These are phyloP conservation scores for Polyommatus iphigenia DNA, from an alignment of 2,888 invertebrate species.

Conservation along the genomic window DNA sequence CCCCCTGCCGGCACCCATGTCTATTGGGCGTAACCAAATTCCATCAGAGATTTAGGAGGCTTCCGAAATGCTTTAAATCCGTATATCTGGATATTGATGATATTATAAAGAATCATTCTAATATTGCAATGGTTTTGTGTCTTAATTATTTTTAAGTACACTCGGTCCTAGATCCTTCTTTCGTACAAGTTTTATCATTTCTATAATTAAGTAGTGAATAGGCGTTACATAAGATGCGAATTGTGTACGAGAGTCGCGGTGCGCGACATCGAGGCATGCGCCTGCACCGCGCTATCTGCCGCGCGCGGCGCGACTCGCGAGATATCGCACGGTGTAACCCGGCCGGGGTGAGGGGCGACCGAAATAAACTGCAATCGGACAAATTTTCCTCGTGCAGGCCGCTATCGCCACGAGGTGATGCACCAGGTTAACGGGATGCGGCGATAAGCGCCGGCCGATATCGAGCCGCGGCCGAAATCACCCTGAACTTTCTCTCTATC, in stretches of 20 bases:
- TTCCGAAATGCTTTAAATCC: too few relatives aligned
- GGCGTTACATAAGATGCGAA: too few relatives aligned
- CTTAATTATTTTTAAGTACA: neutral
- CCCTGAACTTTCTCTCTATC: neutral
- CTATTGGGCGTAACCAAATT: too few relatives aligned
- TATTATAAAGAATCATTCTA: too few relatives aligned
- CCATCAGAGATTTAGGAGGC: too few relatives aligned
- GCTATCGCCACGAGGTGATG: constrained; percentile 4
- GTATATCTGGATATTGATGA: too few relatives aligned
- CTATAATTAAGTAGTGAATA: too few relatives aligned
- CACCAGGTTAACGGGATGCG: neutral
- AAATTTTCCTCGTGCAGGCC: neutral
- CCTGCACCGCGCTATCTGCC: neutral
- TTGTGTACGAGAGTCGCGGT: too few relatives aligned
- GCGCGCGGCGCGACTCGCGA: too few relatives aligned
- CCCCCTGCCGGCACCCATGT: too few relatives aligned
- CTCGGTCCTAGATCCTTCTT: neutral
- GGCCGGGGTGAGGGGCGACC: neutral
- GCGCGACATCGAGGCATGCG: neutral
- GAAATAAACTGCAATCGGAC: neutral
- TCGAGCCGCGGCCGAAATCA: neutral
- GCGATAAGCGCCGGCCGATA: neutral
- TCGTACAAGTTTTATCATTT: neutral
- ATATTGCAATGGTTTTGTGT: neutral
- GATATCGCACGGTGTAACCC: neutral